These are phyloP conservation scores for Emydocephalus ijimae DNA, from an alignment of 2,113 vertebrate species.

Conservation along the genomic window DNA sequence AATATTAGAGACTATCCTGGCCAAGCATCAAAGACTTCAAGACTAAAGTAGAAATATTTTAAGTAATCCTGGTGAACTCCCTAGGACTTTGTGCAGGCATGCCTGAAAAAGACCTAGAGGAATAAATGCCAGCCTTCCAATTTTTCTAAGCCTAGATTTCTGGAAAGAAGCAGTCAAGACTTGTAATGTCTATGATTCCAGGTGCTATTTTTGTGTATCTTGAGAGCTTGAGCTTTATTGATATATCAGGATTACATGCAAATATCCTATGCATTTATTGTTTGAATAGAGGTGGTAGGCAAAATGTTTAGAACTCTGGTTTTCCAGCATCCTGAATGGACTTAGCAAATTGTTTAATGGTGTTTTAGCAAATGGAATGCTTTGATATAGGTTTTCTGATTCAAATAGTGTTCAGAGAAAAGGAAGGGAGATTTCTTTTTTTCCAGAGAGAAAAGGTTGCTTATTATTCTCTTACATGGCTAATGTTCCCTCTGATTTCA, in stretches of 20 bases:
- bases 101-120: neutral
- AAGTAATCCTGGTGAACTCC: neutral
- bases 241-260: neutral
- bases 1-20: neutral
- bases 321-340: neutral
- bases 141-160: neutral
- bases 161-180: neutral
- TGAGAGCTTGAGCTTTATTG: neutral
- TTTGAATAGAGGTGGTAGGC: neutral
- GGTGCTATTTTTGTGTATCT: neutral
- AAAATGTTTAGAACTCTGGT: neutral
- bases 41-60: neutral
- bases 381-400: neutral
- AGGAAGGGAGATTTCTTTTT: neutral
- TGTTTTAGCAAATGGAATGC: conserved; percentile 20
- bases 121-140: neutral
- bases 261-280: neutral
- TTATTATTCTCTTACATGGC: conserved; percentile 35
- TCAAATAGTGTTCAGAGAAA: neutral
- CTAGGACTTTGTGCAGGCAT: neutral
- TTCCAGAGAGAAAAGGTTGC: conserved; percentile 25
- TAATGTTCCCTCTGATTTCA: conserved; percentile 46
- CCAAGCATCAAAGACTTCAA: neutral
- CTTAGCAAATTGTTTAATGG: conserved; percentile 14
- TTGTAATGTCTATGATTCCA: neutral